Conservation (phyloP, 2,113 vertebrate genomes). For the Danio rerio region GRCz12tu NC_133196.1:638001-638500, state of each 20-base stretch:
- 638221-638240: slow-evolving; percentile 86
- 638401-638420: slow-evolving; percentile 93
- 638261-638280: slow-evolving; percentile 89
- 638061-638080: slow-evolving; percentile 95
- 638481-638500: slow-evolving; percentile 84
- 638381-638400: slow-evolving; percentile 93
- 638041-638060: slow-evolving; percentile 94
- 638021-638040: slow-evolving; percentile 90
- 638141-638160: slow-evolving; percentile 82
- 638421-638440: slow-evolving; percentile 98
- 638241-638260: slow-evolving; percentile 95
- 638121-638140: slow-evolving; percentile 83
- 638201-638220: slow-evolving; percentile 74
- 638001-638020: slow-evolving; percentile 97
- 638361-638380: slow-evolving; percentile 79
- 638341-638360: slow-evolving; percentile 69
- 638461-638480: slow-evolving; percentile 83
- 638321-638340: slow-evolving; percentile 84
- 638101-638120: slow-evolving; percentile 86
- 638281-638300: slow-evolving; percentile 96
- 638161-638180: slow-evolving; percentile 70
- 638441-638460: slow-evolving; percentile 98
- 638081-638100: slow-evolving; percentile 86
- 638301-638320: slow-evolving; percentile 91
- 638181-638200: slow-evolving; percentile 58